Evolutionary conservation across 2,113 vertebrate species (phyloP).

Genomic region (Gavialis gangeticus): DNA sequence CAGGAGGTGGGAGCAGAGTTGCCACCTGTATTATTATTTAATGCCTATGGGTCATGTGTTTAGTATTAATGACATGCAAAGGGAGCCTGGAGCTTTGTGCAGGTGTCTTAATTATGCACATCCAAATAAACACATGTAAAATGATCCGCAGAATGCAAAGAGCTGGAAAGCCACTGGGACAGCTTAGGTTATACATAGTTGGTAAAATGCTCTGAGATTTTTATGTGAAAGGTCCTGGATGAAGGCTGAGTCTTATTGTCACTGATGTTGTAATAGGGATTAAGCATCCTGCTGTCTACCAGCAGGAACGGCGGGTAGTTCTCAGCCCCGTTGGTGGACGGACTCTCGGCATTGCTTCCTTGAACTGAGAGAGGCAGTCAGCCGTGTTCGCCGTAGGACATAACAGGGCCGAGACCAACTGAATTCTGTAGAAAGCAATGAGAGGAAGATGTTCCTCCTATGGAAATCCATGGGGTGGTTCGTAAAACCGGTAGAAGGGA

Average conservation of each 20-base stretch:
- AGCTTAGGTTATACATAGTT: neutral
- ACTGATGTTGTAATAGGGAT: conserved; percentile 1
- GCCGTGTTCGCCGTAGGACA: neutral
- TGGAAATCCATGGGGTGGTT: neutral
- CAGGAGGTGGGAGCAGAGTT: neutral
- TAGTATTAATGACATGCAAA: neutral
- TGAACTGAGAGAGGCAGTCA: neutral
- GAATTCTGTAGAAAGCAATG: neutral
- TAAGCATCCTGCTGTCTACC: conserved; percentile 7
- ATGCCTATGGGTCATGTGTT: neutral
- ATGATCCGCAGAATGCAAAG: neutral
- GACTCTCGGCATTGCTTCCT: neutral
- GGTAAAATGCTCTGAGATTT: neutral
- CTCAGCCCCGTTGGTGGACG: neutral
- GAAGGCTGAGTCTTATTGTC: neutral
- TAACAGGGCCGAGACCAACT: neutral
- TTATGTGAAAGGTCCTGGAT: neutral
- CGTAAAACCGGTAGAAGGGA: neutral
- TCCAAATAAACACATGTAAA: neutral
- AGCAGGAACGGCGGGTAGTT: neutral
- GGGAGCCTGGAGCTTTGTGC: neutral
- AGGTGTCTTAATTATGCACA: neutral
- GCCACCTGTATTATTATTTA: neutral
- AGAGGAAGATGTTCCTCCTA: neutral
- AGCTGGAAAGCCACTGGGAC: neutral